These are phyloP conservation scores for Latheticus oryzae DNA, from an alignment of 2,888 invertebrate species.

Conservation along the genomic window DNA sequence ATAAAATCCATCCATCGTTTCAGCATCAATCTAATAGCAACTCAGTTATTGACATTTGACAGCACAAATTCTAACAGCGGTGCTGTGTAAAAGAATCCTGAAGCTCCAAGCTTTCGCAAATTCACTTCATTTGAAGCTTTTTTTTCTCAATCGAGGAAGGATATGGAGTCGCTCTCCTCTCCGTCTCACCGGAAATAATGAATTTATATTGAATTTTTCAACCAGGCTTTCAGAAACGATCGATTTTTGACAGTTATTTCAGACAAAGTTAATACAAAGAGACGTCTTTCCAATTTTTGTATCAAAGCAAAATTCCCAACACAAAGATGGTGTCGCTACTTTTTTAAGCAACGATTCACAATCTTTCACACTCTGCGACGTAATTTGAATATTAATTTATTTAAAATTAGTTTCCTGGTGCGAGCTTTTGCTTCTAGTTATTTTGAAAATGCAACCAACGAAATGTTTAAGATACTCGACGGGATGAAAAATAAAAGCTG, in stretches of 20 bases:
- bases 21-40: constrained; percentile 43
- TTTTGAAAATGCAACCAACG: too few relatives aligned
- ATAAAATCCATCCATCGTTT: constrained; percentile 40
- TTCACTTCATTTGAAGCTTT: constrained; percentile 31
- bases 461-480: too few relatives aligned
- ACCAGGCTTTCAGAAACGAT: constrained; percentile 7
- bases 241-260: constrained; percentile 32
- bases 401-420: constrained; percentile 4
- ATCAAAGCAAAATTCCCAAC: not conserved
- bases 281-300: too few relatives aligned
- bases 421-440: too few relatives aligned
- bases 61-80: constrained; percentile 34
- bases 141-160: constrained; percentile 13
- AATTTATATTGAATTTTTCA: constrained; percentile 32
- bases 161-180: too few relatives aligned
- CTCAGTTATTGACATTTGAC: constrained; percentile 43
- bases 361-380: constrained; percentile 6
- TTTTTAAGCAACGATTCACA: constrained; percentile 3
- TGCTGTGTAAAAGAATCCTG: constrained; percentile 40
- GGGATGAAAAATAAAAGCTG: too few relatives aligned
- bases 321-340: not conserved
- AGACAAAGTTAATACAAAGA: too few relatives aligned
- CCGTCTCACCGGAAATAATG: constrained; percentile 35
- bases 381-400: constrained; percentile 12
- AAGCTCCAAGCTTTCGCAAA: constrained; percentile 27